phyloP scores from a whole-genome alignment of 1,140 invertebrate species.

The Coptotermes formosanus region DNA sequence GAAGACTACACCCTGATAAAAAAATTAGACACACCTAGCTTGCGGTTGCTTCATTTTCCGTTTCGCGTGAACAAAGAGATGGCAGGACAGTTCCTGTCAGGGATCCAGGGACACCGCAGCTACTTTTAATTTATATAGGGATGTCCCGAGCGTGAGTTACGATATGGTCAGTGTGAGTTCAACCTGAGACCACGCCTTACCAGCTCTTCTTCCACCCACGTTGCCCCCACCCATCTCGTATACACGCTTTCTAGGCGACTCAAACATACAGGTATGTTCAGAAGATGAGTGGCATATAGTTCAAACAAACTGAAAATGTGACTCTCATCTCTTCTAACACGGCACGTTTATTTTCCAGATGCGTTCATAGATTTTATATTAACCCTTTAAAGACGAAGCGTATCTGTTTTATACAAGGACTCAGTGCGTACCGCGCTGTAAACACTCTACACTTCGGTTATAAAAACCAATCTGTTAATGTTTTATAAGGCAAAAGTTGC shows the following conservation, averaged over 20 bases:
- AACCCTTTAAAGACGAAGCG: too few species aligned
- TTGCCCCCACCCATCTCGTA: background rate
- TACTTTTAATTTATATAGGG: constrained; percentile 2
- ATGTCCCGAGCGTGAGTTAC: background rate
- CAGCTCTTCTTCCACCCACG: constrained; percentile 9
- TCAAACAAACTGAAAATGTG: too few species aligned
- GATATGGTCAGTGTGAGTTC: constrained; percentile 17
- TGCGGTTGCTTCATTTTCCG: background rate
- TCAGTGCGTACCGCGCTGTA: too few species aligned
- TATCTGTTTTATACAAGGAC: too few species aligned
- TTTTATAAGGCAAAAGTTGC: too few species aligned
- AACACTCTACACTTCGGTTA: too few species aligned
- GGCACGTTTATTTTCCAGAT: too few species aligned
- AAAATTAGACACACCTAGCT: background rate
- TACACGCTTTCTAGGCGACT: constrained; percentile 5
- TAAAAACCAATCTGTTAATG: too few species aligned
- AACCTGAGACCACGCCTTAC: background rate
- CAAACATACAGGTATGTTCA: background rate
- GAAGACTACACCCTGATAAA: constrained; percentile 11
- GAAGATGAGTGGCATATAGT: background rate
- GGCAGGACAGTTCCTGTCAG: constrained; percentile 4
- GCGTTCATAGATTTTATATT: too few species aligned
- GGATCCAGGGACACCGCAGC: background rate
- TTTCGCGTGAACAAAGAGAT: constrained; percentile 6
- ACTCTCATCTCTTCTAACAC: too few species aligned